phyloP scores from a whole-genome alignment of 2,113 vertebrate species.

The Siphamia tubifer region DNA sequence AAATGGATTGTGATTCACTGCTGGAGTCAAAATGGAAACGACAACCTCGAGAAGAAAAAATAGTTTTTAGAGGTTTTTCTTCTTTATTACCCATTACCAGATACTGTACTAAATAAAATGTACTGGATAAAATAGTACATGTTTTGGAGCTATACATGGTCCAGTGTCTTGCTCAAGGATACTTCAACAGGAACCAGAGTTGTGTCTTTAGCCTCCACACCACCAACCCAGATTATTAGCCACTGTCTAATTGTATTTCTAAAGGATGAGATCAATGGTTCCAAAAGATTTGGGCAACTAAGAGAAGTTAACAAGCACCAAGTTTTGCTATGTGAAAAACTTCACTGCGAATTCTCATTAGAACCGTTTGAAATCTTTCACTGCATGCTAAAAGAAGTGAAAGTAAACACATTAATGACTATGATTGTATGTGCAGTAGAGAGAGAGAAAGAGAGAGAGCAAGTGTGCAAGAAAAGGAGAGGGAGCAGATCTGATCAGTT shows the following conservation, averaged over 20 bases:
- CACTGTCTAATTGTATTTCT: conserved; percentile 53
- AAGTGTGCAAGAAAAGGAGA: background rate
- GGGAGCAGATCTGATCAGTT: conserved; percentile 39
- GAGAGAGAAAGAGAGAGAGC: conserved; percentile 7
- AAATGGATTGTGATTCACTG: background rate
- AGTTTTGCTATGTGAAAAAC: conserved; percentile 53
- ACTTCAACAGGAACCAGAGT: background rate
- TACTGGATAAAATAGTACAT: too few species aligned
- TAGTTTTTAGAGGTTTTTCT: too few species aligned
- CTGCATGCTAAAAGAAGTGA: conserved; percentile 44
- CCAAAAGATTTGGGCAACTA: conserved; percentile 26
- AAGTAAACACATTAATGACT: conserved; percentile 74
- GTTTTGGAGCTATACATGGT: background rate
- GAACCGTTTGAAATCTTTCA: conserved; percentile 54
- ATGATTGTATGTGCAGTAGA: conserved; percentile 44
- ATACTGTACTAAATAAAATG: background rate
- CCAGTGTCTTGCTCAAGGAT: background rate
- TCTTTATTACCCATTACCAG: background rate
- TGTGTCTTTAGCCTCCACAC: conserved; percentile 10
- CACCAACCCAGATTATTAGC: conserved; percentile 45
- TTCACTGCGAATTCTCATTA: conserved; percentile 66
- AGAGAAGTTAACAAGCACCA: conserved; percentile 22
- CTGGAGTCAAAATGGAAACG: background rate
- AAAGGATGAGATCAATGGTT: conserved; percentile 35
- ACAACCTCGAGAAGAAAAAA: too few species aligned